A percentile compares a stretch with the other conserved stretches of the same genome.
Evolutionary conservation across 1,140 invertebrate genomes (phyloP).

Genomic region (Calliphora vicina): DNA sequence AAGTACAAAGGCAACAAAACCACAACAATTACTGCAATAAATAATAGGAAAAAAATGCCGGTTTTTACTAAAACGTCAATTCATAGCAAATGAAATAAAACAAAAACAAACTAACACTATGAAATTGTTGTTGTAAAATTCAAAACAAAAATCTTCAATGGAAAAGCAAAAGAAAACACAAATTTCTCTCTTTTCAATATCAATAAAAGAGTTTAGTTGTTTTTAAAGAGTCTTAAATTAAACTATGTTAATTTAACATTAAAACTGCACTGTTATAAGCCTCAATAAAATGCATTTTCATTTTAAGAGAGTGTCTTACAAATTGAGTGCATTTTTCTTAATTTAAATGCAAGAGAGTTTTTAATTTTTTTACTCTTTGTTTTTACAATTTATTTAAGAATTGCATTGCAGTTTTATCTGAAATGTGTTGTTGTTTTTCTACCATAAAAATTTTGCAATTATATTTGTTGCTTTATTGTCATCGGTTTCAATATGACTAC

Average conservation of each 20-base stretch:
- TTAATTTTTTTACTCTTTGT: neutral
- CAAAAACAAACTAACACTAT: neutral
- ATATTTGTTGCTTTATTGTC: neutral
- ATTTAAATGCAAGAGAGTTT: neutral
- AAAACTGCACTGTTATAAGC: neutral
- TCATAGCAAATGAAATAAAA: neutral
- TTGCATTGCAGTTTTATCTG: neutral
- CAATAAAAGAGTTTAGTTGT: neutral
- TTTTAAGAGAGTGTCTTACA: neutral
- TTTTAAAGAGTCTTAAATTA: neutral
- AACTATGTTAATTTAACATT: neutral
- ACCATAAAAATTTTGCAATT: neutral
- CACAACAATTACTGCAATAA: neutral
- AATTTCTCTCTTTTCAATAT: neutral
- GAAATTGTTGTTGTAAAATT: neutral
- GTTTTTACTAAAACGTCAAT: conserved; percentile 4
- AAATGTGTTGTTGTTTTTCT: neutral
- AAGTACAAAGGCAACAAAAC: neutral
- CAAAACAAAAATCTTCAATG: neutral
- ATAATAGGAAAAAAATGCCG: neutral
- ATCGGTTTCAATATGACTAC: too few relatives aligned
- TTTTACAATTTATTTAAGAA: neutral
- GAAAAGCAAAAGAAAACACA: neutral
- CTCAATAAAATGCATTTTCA: too few relatives aligned
- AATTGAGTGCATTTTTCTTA: neutral